Evolutionary conservation across 2,888 invertebrate species (phyloP), one percentile per base, ranked within the genome.

Genomic region (Pyralis farinalis): DNA sequence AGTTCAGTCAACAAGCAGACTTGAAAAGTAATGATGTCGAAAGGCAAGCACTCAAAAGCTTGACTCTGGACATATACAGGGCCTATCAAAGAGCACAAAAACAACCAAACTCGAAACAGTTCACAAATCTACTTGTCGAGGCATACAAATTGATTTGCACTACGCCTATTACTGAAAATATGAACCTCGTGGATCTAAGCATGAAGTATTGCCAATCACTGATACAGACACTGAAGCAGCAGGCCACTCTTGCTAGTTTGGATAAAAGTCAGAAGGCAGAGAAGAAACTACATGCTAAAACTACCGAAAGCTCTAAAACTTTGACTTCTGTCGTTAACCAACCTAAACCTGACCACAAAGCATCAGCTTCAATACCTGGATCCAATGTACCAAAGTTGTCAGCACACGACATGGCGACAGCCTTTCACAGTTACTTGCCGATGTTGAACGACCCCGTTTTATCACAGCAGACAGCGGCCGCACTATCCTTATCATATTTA

Each of bases 51-150:
- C 64, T 90, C 0, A 81, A 90, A 42, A 87, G 89, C 51, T 70
- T 91, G 5, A 82, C 91, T 71, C 58, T 90, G 16, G 91, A 92
- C 47, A 90, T 91, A 22, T 95, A 93, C 68, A 92, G 92, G 63
- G 91, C 93, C 0, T 94, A 95, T 70, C 92, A 93, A 47, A 91
- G 91, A 63, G 91, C 92, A 0, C 92, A 92, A 48, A 95, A 93
- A 63, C 91, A 93, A 65, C 71, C 75, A 0, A 82, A 78, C 39
- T 70, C 79, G 0, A 94, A 93, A 61, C 84, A 91, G 40, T 93
- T 95, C 50, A 89, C 91, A 1, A 90, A 91, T 36, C 81, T 95
- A 44, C 71, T 96, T 0, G 82, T 91, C 2, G 95, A 96, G 33
- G 92, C 92, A 1, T 96, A 94, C 58, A 94, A 93, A 65, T 83